A percentile compares a stretch with the other conserved stretches of the same genome.
phyloP scores from a whole-genome alignment of 2,113 vertebrate species.

The Cyprinodon tularosa region DNA sequence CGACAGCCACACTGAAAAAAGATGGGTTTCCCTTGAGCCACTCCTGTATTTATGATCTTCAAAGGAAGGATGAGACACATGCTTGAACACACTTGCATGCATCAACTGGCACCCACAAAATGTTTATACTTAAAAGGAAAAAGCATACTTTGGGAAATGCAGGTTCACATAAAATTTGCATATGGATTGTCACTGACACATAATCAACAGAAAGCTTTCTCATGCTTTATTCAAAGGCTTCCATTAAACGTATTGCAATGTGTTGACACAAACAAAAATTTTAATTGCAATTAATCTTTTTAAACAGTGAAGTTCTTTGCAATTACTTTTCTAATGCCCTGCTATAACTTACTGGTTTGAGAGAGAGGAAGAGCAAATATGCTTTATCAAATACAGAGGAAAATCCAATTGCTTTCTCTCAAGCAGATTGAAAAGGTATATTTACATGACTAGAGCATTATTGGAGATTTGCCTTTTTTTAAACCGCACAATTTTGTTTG shows the following conservation, averaged over 20 bases:
- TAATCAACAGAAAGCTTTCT: neutral
- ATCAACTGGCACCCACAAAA: constrained; percentile 57
- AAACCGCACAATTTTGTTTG: too few relatives aligned
- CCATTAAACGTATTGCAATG: neutral
- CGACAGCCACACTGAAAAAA: constrained; percentile 72
- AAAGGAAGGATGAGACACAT: constrained; percentile 76
- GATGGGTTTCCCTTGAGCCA: constrained; percentile 65
- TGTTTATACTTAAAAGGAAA: constrained; percentile 66
- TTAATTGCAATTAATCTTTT: too few relatives aligned
- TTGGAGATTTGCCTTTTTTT: too few relatives aligned
- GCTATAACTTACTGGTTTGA: too few relatives aligned
- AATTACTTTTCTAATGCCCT: too few relatives aligned
- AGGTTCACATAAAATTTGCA: constrained; percentile 37
- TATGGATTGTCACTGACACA: neutral
- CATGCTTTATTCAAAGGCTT: neutral
- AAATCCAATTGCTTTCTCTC: too few relatives aligned
- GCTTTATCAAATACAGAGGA: too few relatives aligned
- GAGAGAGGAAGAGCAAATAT: too few relatives aligned
- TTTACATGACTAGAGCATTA: too few relatives aligned
- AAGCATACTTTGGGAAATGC: constrained; percentile 50
- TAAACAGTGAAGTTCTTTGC: too few relatives aligned
- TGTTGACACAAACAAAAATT: neutral
- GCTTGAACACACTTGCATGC: constrained; percentile 50
- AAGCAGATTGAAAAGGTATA: too few relatives aligned
- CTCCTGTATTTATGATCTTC: constrained; percentile 77